phyloP scores from a whole-genome alignment of 2,797 vertebrate species.

The Helicolenus hilgendorfi region DNA sequence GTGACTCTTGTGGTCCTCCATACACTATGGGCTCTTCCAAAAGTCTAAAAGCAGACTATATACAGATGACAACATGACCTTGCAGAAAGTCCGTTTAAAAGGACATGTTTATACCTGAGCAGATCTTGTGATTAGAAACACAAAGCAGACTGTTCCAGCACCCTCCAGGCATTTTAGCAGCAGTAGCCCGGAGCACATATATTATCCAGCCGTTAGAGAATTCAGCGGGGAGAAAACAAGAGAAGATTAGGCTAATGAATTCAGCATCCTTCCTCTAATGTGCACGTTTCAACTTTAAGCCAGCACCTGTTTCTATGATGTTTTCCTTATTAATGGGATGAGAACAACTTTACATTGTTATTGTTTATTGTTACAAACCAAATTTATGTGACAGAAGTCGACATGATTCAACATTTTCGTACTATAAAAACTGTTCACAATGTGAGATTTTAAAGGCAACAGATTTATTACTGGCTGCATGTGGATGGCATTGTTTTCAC shows the following conservation, averaged over 20 bases:
- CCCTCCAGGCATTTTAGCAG: slow-evolving; percentile 30
- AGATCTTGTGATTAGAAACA: slow-evolving; percentile 21
- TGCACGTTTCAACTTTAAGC: neutral
- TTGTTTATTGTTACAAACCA: neutral
- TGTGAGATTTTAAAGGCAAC: neutral
- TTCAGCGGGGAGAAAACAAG: neutral
- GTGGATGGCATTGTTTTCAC: too few species aligned
- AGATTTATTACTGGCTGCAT: neutral
- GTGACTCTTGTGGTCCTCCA: too few species aligned
- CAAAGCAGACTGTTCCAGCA: slow-evolving; percentile 17
- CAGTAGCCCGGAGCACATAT: slow-evolving; percentile 23
- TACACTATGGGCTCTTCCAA: neutral
- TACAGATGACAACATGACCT: neutral
- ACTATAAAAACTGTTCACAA: neutral
- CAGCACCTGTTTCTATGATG: slow-evolving; percentile 1
- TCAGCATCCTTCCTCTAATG: neutral
- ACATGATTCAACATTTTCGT: neutral
- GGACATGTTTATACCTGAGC: neutral
- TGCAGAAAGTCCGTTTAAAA: neutral
- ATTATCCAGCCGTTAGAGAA: slow-evolving; percentile 24
- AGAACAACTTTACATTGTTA: neutral
- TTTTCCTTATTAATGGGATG: neutral
- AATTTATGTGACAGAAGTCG: neutral
- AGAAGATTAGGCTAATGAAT: slow-evolving; percentile 43
- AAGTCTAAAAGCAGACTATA: neutral